These are phyloP conservation scores for Rhimphoctona megacephalus DNA, from an alignment of 2,888 invertebrate species.

Conservation along the genomic window DNA sequence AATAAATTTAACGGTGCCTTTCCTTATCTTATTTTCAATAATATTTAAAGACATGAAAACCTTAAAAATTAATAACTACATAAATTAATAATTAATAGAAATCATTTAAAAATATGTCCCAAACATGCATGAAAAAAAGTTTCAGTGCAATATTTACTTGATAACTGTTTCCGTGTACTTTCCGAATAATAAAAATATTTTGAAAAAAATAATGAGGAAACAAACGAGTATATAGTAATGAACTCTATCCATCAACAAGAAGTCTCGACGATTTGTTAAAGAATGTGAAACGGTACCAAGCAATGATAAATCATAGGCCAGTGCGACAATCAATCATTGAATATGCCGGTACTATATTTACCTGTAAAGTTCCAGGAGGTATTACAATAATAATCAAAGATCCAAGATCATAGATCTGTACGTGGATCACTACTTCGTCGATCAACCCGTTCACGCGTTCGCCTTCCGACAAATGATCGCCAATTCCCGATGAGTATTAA, in stretches of 20 bases:
- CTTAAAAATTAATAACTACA: too few species aligned
- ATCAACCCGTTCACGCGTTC: constrained; percentile 47
- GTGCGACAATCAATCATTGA: constrained; percentile 77
- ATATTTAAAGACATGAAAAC: too few species aligned
- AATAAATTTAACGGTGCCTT: too few species aligned
- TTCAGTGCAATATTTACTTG: neutral
- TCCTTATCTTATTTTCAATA: too few species aligned
- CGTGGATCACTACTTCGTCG: constrained; percentile 60
- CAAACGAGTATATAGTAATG: neutral
- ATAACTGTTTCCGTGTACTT: neutral
- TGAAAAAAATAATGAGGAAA: neutral
- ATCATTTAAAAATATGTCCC: neutral
- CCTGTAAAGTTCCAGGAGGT: constrained; percentile 49
- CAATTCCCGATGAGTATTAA: constrained; percentile 47
- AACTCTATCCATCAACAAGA: constrained; percentile 16
- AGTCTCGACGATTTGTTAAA: constrained; percentile 29
- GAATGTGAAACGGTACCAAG: constrained; percentile 30
- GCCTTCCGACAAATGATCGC: constrained; percentile 53
- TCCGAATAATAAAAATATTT: neutral
- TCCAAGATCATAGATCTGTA: constrained; percentile 39
- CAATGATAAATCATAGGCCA: constrained; percentile 76
- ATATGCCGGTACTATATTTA: constrained; percentile 68
- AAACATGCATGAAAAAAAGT: neutral
- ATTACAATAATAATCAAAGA: constrained; percentile 55
- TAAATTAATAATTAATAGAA: neutral